Conservation (phyloP, 2,113 vertebrate genomes). For the Rhinoptilus africanus region DNA sequence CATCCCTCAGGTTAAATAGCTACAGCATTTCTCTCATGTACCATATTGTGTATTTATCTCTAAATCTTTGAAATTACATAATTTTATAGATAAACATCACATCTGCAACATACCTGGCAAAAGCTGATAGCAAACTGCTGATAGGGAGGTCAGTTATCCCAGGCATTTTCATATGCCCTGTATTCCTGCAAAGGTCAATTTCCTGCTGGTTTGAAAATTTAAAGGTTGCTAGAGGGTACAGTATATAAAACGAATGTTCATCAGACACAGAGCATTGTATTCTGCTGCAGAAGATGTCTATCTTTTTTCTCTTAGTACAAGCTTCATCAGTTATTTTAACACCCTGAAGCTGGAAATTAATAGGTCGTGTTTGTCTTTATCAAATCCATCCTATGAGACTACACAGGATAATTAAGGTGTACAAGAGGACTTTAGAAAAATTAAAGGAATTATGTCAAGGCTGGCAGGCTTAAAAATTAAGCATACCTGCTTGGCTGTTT, state of each 20-base stretch:
- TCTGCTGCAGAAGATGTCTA: not conserved
- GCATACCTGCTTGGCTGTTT: not conserved
- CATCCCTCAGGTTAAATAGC: not conserved
- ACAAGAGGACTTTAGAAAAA: conserved; percentile 4
- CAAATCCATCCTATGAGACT: not conserved
- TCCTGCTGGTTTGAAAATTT: not conserved
- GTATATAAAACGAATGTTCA: not conserved
- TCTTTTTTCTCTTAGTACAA: not conserved
- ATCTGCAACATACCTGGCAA: not conserved
- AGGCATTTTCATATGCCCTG: not conserved
- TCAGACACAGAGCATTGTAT: not conserved
- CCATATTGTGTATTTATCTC: not conserved
- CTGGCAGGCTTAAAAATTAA: conserved; percentile 8
- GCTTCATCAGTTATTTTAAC: conserved; percentile 17
- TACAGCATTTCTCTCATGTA: not conserved
- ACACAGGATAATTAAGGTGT: not conserved
- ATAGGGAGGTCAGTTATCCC: not conserved
- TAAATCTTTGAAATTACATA: not conserved
- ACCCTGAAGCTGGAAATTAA: not conserved
- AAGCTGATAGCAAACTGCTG: not conserved
- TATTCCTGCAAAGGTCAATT: not conserved
- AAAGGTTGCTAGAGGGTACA: not conserved
- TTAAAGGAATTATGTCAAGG: not conserved
- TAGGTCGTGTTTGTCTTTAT: not conserved
- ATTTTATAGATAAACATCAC: not conserved